Evolutionary conservation across 1,140 invertebrate genomes (phyloP), one percentile per base, ranked within the genome.

Genomic region (Hycleus phaleratus): DNA sequence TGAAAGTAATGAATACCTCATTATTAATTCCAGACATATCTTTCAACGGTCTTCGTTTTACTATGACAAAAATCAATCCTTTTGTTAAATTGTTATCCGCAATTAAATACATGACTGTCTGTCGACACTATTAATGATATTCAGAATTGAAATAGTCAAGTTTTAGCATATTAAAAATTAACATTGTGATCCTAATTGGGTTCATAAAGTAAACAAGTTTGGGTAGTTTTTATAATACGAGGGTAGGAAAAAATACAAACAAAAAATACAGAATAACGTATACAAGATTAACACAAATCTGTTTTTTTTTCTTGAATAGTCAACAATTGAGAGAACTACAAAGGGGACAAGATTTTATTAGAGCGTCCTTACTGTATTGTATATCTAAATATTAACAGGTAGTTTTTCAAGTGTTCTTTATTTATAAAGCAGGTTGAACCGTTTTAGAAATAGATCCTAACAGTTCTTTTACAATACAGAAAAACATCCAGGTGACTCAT

Each of bases 371-470:
- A 42, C 46, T 53, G 51, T 45, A 53, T 53, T 53, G 51, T 53
- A 53, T 44, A 45, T 32, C 42, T 53, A 53, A 53, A 53, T 46
- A 46, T 11, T 53, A 53, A 26, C 51, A 53, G 51, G 51, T 53
- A 53, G 51, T 46, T 46, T 26, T 52, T 53, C 51, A 53, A 45
- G 51, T 53, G 51, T 53, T 42, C 43, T 32, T 26, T 53, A 53
- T 53, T 53, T 46, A 43, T 40, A 53, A 53, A 53, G 51, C 51
- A 53, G 51, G 51, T 53, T 53, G 51, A 53, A 53, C 42, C 51
- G 51, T 53, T 53, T 26, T 46, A 38, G 40, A 46, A 32, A 53
- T 53, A 53, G 40, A 46, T 45, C 45, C 51, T 53, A 53, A 53
- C 51, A 53, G 46, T 53, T 53, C 45, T 11, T 46, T 42, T 46